A percentile compares a stretch with the other conserved stretches of the same genome.
Conservation (phyloP, 2,113 vertebrate species). For the Silurus asotus region DNA sequence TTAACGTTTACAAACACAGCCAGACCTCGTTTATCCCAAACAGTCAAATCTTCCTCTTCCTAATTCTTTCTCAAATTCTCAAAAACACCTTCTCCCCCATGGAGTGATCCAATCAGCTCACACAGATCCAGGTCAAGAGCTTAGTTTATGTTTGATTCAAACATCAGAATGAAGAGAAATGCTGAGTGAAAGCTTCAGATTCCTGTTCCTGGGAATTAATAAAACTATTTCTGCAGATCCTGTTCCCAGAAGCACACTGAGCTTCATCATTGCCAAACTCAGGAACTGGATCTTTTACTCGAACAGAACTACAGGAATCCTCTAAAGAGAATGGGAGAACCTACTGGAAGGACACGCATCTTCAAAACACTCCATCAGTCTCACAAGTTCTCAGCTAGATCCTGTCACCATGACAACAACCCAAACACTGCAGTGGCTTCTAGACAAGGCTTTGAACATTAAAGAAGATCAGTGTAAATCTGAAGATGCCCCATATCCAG, state of each 20-base stretch:
- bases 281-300: neutral
- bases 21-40: too few relatives aligned
- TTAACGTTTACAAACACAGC: too few relatives aligned
- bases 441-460: neutral
- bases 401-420: neutral
- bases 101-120: neutral
- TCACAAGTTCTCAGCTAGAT: too few relatives aligned
- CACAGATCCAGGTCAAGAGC: neutral
- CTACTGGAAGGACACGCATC: too few relatives aligned
- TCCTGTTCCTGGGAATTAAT: neutral
- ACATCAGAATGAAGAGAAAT: neutral
- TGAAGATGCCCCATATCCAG: neutral
- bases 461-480: neutral
- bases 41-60: too few relatives aligned
- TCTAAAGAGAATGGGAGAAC: too few relatives aligned
- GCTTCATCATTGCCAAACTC: neutral
- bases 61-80: too few relatives aligned
- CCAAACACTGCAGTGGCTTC: neutral
- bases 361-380: too few relatives aligned
- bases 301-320: neutral
- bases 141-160: too few relatives aligned
- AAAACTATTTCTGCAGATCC: neutral
- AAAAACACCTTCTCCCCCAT: too few relatives aligned
- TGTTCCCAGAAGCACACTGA: neutral
- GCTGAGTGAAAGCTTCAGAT: neutral